Conservation (phyloP, 2,797 vertebrate species). For the Ambastaia sidthimunki region DNA sequence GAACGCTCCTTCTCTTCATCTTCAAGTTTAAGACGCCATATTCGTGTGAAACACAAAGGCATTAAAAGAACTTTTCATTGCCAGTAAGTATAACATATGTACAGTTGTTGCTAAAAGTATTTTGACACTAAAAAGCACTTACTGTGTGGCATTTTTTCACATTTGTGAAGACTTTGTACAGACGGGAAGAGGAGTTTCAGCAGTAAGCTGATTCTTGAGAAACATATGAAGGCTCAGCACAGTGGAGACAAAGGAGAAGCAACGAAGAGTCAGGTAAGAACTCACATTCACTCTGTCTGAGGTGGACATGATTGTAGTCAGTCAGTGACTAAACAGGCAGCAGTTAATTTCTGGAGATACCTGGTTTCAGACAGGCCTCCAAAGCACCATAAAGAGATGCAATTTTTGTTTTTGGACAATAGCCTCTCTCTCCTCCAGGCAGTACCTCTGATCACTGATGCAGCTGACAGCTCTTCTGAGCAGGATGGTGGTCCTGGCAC, state of each 20-base stretch:
- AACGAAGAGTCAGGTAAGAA: constrained; percentile 57
- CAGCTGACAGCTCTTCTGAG: constrained; percentile 73
- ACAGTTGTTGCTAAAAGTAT: neutral
- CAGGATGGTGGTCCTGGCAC: constrained; percentile 59
- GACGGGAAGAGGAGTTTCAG: constrained; percentile 89
- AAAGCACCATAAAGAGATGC: too few species aligned
- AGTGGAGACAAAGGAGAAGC: constrained; percentile 61
- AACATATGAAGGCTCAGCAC: constrained; percentile 85
- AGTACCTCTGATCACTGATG: constrained; percentile 53
- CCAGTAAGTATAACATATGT: constrained; percentile 76
- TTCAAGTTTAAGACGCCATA: constrained; percentile 89
- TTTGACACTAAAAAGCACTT: neutral
- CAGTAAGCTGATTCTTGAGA: constrained; percentile 91
- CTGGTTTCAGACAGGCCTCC: neutral
- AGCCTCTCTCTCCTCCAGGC: neutral
- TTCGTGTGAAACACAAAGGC: constrained; percentile 91
- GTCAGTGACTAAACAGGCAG: neutral
- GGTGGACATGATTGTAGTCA: neutral
- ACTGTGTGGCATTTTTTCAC: neutral
- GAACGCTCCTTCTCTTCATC: constrained; percentile 94
- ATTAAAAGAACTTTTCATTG: constrained; percentile 86
- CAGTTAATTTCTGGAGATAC: neutral
- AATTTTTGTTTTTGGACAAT: too few species aligned
- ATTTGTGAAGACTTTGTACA: constrained; percentile 81
- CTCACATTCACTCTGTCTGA: constrained; percentile 43